These are phyloP conservation scores for Amphipoea lucens DNA, from an alignment of 2,888 invertebrate genomes.

Conservation along the genomic window DNA sequence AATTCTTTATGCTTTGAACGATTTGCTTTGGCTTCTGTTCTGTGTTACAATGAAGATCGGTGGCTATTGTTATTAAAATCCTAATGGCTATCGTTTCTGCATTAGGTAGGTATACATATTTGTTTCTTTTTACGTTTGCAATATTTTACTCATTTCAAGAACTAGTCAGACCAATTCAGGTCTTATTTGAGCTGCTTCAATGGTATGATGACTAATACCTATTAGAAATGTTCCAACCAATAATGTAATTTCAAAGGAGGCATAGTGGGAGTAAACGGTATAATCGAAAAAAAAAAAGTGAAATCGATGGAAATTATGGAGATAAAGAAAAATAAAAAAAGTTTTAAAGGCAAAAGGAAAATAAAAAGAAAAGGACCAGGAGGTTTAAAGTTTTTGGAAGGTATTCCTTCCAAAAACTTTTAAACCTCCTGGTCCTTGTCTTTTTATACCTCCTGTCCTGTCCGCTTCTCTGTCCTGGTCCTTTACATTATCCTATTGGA, in stretches of 20 bases:
- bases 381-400: not conserved
- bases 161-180: no score
- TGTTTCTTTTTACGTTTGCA: not conserved
- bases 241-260: not conserved
- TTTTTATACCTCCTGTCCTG: no score
- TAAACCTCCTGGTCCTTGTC: no score
- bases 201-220: not conserved
- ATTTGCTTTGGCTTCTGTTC: conserved; percentile 48
- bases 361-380: no score
- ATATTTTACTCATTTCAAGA: not conserved
- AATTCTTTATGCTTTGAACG: conserved; percentile 55
- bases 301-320: not conserved
- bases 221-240: not conserved
- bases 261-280: not conserved
- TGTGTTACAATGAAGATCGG: conserved; percentile 2
- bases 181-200: not conserved
- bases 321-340: not conserved
- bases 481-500: no score
- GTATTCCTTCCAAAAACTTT: no score
- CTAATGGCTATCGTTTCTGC: not conserved
- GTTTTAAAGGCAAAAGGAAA: no score
- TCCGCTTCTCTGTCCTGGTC: no score
- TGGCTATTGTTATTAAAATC: conserved; percentile 29
- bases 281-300: not conserved
- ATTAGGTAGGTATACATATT: not conserved